phyloP scores from a whole-genome alignment of 2,113 vertebrate genomes.

The human region GRCh38 chrX:18261501-18262000 shows the following conservation, averaged over 20 bases:
- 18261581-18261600: neutral
- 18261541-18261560: neutral
- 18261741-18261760: constrained; percentile 13
- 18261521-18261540: neutral
- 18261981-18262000: constrained; percentile 16
- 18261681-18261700: constrained; percentile 3
- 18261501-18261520: neutral
- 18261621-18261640: neutral
- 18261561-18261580: neutral
- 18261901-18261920: neutral
- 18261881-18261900: neutral
- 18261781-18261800: neutral
- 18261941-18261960: neutral
- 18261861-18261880: constrained; percentile 30
- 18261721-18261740: neutral
- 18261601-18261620: neutral
- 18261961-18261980: neutral
- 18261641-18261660: constrained; percentile 12
- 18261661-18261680: constrained; percentile 8
- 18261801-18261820: constrained; percentile 12
- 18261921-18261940: neutral
- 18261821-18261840: neutral
- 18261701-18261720: neutral
- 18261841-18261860: neutral
- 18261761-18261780: neutral